These are phyloP conservation scores for Trematocara caparti DNA, from an alignment of 2,797 vertebrate species.

Conservation along the genomic window DNA sequence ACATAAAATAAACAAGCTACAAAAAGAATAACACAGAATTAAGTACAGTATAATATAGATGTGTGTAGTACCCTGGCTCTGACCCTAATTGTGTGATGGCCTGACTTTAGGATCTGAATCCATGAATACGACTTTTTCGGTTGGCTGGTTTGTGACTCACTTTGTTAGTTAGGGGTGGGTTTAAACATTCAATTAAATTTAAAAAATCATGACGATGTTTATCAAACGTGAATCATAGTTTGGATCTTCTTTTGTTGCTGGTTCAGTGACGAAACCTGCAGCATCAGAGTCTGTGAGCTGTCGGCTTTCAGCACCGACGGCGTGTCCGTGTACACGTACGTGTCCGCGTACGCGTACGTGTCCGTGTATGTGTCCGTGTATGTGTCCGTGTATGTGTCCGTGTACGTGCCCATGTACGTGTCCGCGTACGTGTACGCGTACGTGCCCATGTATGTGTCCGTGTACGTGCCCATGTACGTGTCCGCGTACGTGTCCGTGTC, in stretches of 20 bases:
- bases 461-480: fast-evolving
- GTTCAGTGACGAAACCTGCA: neutral
- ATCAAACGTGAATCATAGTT: neutral
- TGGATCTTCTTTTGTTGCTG: neutral
- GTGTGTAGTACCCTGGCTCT: neutral
- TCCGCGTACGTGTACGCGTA: no score
- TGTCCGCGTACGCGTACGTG: no score
- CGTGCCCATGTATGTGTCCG: no score
- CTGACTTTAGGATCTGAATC: neutral
- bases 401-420: no score
- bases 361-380: fast-evolving
- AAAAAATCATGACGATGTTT: neutral
- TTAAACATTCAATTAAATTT: neutral
- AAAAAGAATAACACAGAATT: neutral
- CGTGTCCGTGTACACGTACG: no score
- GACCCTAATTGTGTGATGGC: neutral
- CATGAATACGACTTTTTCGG: fast-evolving
- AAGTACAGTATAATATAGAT: neutral
- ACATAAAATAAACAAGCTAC: neutral
- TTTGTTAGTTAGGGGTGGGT: neutral
- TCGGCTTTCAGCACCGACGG: neutral
- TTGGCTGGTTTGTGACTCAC: neutral
- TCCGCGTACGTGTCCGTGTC: no score
- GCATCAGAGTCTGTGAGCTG: neutral
- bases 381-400: no score